Conservation (phyloP, 1,140 invertebrate species). For the Sminthurides bifidus region DNA sequence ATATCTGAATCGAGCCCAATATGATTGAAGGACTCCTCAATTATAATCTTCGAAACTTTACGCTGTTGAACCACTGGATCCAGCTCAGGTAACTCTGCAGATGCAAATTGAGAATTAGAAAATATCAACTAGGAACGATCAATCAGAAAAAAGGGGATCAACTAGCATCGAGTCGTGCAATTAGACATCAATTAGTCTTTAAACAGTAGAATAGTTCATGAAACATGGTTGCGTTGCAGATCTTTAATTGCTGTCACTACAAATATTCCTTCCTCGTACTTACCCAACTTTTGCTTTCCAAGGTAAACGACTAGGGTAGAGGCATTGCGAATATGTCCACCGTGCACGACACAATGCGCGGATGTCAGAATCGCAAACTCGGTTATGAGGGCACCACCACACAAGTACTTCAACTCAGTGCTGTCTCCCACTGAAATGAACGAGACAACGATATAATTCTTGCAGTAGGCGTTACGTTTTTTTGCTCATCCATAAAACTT, state of each 20-base stretch:
- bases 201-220: too few relatives aligned
- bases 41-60: slow-evolving; percentile 19
- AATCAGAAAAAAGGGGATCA: not conserved
- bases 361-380: slow-evolving; percentile 23
- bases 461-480: too few relatives aligned
- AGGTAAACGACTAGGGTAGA: slow-evolving; percentile 19
- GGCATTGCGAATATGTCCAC: slow-evolving; percentile 15
- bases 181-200: too few relatives aligned
- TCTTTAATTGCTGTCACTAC: not conserved
- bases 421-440: not conserved
- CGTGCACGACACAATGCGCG: slow-evolving; percentile 25
- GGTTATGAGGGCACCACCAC: slow-evolving; percentile 27
- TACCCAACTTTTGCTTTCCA: slow-evolving; percentile 27
- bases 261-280: not conserved
- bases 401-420: slow-evolving; percentile 26
- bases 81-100: slow-evolving; percentile 18
- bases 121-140: not conserved
- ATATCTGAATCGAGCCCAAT: slow-evolving; percentile 29
- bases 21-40: slow-evolving; percentile 29
- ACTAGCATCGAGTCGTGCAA: too few relatives aligned
- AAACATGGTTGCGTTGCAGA: not conserved
- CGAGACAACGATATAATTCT: too few relatives aligned
- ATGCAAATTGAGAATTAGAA: not conserved
- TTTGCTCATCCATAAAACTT: too few relatives aligned
- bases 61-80: slow-evolving; percentile 27